Base-by-base conservation (phyloP, 2,797 vertebrate species). In the Ptychobarbus kaznakovi region DNA sequence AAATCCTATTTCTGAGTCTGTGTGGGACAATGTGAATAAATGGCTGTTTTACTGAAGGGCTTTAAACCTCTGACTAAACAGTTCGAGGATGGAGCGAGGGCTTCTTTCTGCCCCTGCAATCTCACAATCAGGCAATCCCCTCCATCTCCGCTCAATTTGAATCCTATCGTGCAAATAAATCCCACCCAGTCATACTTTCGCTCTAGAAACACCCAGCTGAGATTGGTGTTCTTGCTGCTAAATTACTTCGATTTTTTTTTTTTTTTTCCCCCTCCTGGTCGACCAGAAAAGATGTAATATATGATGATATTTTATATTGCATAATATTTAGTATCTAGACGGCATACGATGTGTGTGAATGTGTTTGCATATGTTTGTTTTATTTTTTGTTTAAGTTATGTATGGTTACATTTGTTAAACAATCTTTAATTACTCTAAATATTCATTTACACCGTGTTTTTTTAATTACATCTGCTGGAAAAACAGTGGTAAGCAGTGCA, bases 1-100 rank as follows among this genome's bases (percentile, higher is more conserved):
- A 95, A 95, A 92, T 91, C 88, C 91, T 95, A 92, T 94, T 88
- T 92, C 88, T 90, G 86, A 92, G 89, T 88, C 87, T 89, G 86
- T 91, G 89, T 90, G 90, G 88, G 90, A 89, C 88, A 90, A 87
- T 88, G 88, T 93, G 90, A 92, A 92, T 91, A 90, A 88, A 89
- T 84, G 88, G 86, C 91, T 87, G 92, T 89, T 92, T 87, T 79
- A 87, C 80, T 75, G 79, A 89, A 85, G 87, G 89, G 74, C 84
- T 80, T 86, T 92, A 90, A 93, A 92, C 91, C 88, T 90, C 20
- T 12, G 87, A 92, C 88, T 90, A 63, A 76, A 81, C 53, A 56
- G n/a, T 74, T 70, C 49, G 49, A 58, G 56, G 77, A 40, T 44
- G 6, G 40, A 65, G 56, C 4, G 6, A 63, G 53, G 25, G 35